Base-by-base conservation (phyloP, 2,888 invertebrate species). In the Aporophyla lueneburgensis region DNA sequence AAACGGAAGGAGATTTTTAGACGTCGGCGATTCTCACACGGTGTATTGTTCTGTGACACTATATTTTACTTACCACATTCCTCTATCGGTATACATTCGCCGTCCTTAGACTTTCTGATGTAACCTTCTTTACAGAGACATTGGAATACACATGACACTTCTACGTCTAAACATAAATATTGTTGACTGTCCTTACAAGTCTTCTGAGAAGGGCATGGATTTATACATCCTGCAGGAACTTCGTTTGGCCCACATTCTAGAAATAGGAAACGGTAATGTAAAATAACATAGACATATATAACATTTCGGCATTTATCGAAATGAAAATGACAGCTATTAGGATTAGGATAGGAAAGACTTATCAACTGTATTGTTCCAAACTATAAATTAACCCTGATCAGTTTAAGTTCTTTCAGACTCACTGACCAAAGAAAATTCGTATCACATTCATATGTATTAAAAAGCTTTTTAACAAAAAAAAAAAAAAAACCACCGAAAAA, bases 1-100 rank as follows among this genome's bases (percentile, higher is more conserved):
- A n/a, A n/a, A n/a, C n/a, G n/a, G n/a, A n/a, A n/a, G n/a, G n/a
- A n/a, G n/a, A n/a, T n/a, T n/a, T n/a, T n/a, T n/a, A n/a, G n/a
- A n/a, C n/a, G n/a, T n/a, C n/a, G n/a, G n/a, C n/a, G n/a, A n/a
- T n/a, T n/a, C n/a, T n/a, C n/a, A n/a, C n/a, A n/a, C n/a, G n/a
- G n/a, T n/a, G n/a, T n/a, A n/a, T n/a, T n/a, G n/a, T n/a, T 40
- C 9, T 62, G 21, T n/a, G 21, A 43, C 9, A 58, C 58, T 40
- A 33, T 6, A 19, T 21, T 24, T 4, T 16, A 59, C 46, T 58
- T 58, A 75, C 75, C 76, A 58, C 75, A 75, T 49, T 75, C 56
- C 40, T 43, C 63, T 63, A 46, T 33, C 54, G 74, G 74, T 62
- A 74, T 40, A 62, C 74, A 74, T 74, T 74, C 54, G 1, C 74